Percentiles rank a stretch among this genome's conserved stretches.
Conservation (phyloP, 2,113 vertebrate species). For the Amblyopsis rosae region DNA sequence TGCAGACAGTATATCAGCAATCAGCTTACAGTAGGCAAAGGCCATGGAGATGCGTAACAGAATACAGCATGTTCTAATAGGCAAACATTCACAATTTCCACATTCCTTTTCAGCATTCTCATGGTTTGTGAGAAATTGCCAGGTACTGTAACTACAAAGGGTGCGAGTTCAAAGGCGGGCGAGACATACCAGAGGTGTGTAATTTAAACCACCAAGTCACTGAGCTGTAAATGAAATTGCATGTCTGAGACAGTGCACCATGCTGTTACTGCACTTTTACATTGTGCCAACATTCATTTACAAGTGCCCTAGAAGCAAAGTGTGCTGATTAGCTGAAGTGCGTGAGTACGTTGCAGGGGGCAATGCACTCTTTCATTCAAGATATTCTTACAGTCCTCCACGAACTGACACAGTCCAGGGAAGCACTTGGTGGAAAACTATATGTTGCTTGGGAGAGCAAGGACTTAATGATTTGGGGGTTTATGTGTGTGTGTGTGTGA, state of each 20-base stretch:
- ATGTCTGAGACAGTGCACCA: background rate
- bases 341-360: background rate
- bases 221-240: slow-evolving; percentile 22
- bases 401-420: too few relatives aligned
- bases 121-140: slow-evolving; percentile 23
- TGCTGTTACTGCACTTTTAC: background rate
- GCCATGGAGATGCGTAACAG: slow-evolving; percentile 19
- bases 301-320: slow-evolving; percentile 8
- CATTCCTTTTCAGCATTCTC: slow-evolving; percentile 13
- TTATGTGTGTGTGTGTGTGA: slow-evolving; percentile 14
- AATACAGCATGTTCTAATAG: slow-evolving; percentile 27
- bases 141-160: slow-evolving; percentile 11
- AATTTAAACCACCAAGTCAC: slow-evolving; percentile 17
- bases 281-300: background rate
- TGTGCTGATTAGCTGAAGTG: background rate
- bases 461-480: background rate
- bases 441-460: too few relatives aligned
- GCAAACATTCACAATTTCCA: slow-evolving; percentile 31
- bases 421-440: too few relatives aligned
- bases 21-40: slow-evolving; percentile 1
- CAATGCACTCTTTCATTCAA: background rate
- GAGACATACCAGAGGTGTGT: slow-evolving; percentile 12
- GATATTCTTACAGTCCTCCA: too few relatives aligned
- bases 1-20: background rate
- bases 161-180: slow-evolving; percentile 29